These are phyloP conservation scores for Aix galericulata DNA, from an alignment of 2,113 vertebrate species.

Conservation along the genomic window DNA sequence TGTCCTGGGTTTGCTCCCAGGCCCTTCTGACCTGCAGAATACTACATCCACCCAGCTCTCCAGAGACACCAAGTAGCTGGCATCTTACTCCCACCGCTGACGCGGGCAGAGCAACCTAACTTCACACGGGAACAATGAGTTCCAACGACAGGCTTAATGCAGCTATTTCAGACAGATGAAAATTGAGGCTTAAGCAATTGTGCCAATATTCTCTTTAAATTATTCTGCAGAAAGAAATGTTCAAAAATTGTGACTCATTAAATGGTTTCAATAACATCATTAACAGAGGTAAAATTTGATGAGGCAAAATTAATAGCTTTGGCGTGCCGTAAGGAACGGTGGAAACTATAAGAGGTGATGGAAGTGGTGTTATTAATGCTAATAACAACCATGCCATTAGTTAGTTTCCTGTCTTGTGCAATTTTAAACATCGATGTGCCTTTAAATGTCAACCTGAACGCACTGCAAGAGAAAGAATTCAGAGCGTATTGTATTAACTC, in stretches of 20 bases:
- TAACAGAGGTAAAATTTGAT: slow-evolving; percentile 2
- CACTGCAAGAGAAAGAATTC: not conserved
- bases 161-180: not conserved
- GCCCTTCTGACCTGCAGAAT: not conserved
- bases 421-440: not conserved
- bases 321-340: not conserved
- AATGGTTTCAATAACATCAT: not conserved
- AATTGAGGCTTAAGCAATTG: not conserved
- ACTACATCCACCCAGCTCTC: not conserved
- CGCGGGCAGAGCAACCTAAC: not conserved
- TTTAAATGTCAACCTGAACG: slow-evolving; percentile 49
- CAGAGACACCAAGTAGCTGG: not conserved
- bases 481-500: not conserved
- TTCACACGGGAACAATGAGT: not conserved
- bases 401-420: slow-evolving; percentile 35
- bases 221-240: not conserved
- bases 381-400: slow-evolving; percentile 1
- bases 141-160: not conserved
- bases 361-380: slow-evolving; percentile 27
- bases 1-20: not conserved
- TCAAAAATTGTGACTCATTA: not conserved
- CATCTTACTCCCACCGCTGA: not conserved
- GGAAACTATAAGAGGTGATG: not conserved
- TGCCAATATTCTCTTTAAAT: not conserved
- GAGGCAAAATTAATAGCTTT: slow-evolving; percentile 34